A percentile compares a stretch with the other conserved stretches of the same genome.
Conservation (phyloP, 2,797 vertebrate genomes). For the Pangasius mekongensis region DNA sequence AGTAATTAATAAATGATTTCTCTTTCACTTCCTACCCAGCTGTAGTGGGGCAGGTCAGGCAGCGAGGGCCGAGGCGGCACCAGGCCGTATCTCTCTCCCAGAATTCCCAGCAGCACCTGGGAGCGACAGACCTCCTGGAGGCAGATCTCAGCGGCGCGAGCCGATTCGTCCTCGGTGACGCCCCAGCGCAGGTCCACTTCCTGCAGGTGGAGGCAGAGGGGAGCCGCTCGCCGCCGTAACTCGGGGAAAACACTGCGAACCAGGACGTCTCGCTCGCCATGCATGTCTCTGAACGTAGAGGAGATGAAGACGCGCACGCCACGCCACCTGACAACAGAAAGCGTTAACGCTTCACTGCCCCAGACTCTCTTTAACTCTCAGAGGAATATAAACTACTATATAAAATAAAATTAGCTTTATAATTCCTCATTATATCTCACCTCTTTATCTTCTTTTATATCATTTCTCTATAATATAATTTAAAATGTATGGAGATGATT, state of each 20-base stretch:
- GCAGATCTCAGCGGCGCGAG: conserved; percentile 80
- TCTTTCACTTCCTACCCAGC: conserved; percentile 78
- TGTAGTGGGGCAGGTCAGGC: conserved; percentile 81
- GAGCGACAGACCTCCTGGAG: conserved; percentile 85
- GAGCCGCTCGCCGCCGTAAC: conserved; percentile 77
- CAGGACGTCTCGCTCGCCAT: conserved; percentile 84
- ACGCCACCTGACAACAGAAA: conserved; percentile 75
- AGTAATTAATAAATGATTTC: no score
- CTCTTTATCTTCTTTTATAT: neutral
- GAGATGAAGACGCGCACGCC: conserved; percentile 85
- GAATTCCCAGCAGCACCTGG: conserved; percentile 82
- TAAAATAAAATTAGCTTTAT: neutral
- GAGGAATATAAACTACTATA: neutral
- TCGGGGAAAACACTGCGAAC: conserved; percentile 83
- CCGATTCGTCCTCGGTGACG: conserved; percentile 84
- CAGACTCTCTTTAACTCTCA: no score
- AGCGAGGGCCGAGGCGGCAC: conserved; percentile 75
- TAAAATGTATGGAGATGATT: neutral
- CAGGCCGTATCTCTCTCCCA: conserved; percentile 85
- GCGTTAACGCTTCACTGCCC: neutral
- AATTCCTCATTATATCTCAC: neutral
- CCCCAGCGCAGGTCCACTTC: conserved; percentile 92
- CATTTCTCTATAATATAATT: neutral
- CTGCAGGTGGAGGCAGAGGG: conserved; percentile 77
- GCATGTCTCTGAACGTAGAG: conserved; percentile 93